phyloP scores from a whole-genome alignment of 2,888 invertebrate genomes.

The Bruchidius siliquastri region DNA sequence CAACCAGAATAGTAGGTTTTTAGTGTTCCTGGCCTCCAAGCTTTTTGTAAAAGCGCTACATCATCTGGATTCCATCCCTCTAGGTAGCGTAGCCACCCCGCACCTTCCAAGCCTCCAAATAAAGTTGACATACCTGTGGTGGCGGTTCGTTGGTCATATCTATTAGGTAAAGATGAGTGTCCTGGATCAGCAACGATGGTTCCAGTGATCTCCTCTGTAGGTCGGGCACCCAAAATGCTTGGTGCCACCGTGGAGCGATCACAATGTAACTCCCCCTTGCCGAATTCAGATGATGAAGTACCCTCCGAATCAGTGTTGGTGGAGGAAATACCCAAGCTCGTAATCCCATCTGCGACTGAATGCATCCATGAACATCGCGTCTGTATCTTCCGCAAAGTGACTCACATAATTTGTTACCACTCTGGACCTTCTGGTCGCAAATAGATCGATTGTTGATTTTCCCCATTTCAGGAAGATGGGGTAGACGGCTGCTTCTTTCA shows the following conservation, averaged over 20 bases:
- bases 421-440: conserved; percentile 15
- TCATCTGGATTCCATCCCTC: conserved; percentile 6
- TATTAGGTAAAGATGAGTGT: conserved; percentile 8
- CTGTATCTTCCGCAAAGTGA: conserved; percentile 10
- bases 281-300: neutral
- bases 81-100: conserved; percentile 13
- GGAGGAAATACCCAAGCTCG: neutral
- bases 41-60: conserved; percentile 4
- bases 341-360: conserved; percentile 14
- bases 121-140: conserved; percentile 6
- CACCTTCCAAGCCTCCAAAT: conserved; percentile 20
- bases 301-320: neutral
- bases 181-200: conserved; percentile 1
- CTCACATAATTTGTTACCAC: conserved; percentile 6
- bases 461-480: conserved; percentile 19
- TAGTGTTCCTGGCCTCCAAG: conserved; percentile 10
- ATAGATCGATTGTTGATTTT: conserved; percentile 17
- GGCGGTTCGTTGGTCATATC: conserved; percentile 3
- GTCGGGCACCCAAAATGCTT: neutral
- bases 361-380: conserved; percentile 16
- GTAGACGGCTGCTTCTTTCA: conserved; percentile 5
- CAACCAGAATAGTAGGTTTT: conserved; percentile 11
- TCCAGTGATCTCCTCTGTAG: neutral
- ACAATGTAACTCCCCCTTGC: neutral
- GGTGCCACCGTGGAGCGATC: neutral